phyloP scores from a whole-genome alignment of 2,888 invertebrate species.

The Onchidella celtica region DNA sequence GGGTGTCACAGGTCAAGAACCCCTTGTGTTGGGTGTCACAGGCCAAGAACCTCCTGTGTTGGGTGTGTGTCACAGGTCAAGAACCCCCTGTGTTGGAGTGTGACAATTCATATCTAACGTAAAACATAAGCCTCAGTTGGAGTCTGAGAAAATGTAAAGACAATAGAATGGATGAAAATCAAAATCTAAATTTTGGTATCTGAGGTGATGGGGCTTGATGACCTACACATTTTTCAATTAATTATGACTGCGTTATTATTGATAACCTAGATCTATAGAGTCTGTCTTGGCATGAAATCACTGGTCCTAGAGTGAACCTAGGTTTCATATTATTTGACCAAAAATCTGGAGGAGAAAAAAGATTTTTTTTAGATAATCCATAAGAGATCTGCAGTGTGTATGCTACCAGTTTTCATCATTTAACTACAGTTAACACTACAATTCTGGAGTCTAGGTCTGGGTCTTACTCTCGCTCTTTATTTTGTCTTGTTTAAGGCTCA shows the following conservation, averaged over 20 bases:
- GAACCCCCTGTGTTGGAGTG: too few relatives aligned
- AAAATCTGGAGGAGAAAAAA: background rate
- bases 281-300: background rate
- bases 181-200: background rate
- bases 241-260: background rate
- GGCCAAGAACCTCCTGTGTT: too few relatives aligned
- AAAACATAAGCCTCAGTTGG: background rate
- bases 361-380: background rate
- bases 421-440: background rate
- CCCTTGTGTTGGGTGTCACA: too few relatives aligned
- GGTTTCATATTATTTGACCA: background rate
- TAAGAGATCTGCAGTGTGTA: too few relatives aligned
- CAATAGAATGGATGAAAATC: background rate
- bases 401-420: too few relatives aligned
- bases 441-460: background rate
- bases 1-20: too few relatives aligned
- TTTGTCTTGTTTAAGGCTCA: background rate
- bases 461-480: background rate
- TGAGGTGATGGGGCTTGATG: background rate
- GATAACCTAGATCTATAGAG: background rate
- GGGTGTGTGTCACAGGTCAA: too few relatives aligned
- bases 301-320: background rate
- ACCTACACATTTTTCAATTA: background rate
- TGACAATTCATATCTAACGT: too few relatives aligned
- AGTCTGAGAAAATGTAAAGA: background rate